A percentile compares a stretch with the other conserved stretches of the same genome.
Evolutionary conservation across 1,140 invertebrate genomes (phyloP).

Genomic region (Dysdera silvatica): DNA sequence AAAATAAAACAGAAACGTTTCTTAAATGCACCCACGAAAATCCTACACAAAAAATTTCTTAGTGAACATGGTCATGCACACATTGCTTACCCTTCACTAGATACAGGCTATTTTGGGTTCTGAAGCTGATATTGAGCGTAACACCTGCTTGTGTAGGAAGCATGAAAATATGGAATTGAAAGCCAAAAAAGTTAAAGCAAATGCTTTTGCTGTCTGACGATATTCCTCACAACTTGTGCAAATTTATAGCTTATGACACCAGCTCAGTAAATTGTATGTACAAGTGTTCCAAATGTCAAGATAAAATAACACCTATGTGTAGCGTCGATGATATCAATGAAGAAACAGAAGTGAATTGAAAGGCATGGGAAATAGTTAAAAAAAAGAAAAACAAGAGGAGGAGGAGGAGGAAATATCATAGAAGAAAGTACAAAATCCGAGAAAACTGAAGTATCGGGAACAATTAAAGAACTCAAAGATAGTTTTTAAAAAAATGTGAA

Average conservation of each 20-base stretch:
- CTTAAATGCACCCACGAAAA: constrained; percentile 7
- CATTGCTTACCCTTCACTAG: constrained; percentile 1
- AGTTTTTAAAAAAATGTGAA: background rate
- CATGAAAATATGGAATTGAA: constrained; percentile 3
- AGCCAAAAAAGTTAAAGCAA: background rate
- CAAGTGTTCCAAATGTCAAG: too few relatives aligned
- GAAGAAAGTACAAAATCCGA: too few relatives aligned
- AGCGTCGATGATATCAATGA: too few relatives aligned
- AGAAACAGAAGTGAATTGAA: too few relatives aligned
- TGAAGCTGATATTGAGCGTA: background rate
- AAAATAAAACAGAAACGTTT: background rate
- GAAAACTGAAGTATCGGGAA: too few relatives aligned
- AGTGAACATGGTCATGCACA: background rate
- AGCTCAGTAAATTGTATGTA: constrained; percentile 2
- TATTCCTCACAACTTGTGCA: background rate
- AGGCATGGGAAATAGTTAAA: too few relatives aligned
- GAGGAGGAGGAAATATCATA: too few relatives aligned
- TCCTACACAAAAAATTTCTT: constrained; percentile 1
- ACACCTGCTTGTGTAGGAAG: constrained; percentile 1
- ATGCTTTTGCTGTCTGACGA: background rate
- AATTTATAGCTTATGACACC: background rate
- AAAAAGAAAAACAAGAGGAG: too few relatives aligned
- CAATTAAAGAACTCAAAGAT: too few relatives aligned
- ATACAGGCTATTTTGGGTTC: background rate
- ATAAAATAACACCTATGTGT: too few relatives aligned